phyloP scores from a whole-genome alignment of 2,888 invertebrate genomes.

The Sarcophaga caerulescens region DNA sequence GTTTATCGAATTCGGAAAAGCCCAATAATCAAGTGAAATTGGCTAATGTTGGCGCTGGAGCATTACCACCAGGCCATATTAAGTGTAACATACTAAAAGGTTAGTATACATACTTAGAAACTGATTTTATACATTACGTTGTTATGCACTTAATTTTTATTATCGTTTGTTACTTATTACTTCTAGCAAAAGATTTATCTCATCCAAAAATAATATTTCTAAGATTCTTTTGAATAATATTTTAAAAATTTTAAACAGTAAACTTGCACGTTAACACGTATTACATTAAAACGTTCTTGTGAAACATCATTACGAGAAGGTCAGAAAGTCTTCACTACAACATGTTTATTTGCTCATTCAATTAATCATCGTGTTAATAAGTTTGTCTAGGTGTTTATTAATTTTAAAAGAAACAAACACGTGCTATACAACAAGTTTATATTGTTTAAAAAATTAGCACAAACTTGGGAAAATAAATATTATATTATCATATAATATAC shows the following conservation, averaged over 20 bases:
- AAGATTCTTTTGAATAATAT: not conserved
- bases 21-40: slow-evolving; percentile 88
- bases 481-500: slow-evolving; percentile 22
- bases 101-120: slow-evolving; percentile 74
- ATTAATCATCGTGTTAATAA: not conserved
- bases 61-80: slow-evolving; percentile 92
- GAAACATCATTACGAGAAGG: not conserved
- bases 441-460: slow-evolving; percentile 46
- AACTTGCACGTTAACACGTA: too few relatives aligned
- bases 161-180: too few relatives aligned
- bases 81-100: slow-evolving; percentile 98
- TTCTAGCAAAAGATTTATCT: not conserved
- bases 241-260: not conserved
- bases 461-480: slow-evolving; percentile 23
- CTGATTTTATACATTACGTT: slow-evolving; percentile 56
- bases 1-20: slow-evolving; percentile 84
- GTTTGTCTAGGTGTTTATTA: not conserved
- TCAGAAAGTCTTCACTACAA: too few relatives aligned
- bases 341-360: too few relatives aligned
- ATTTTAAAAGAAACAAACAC: slow-evolving; percentile 2
- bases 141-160: not conserved
- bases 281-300: too few relatives aligned
- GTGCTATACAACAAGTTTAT: slow-evolving; percentile 23
- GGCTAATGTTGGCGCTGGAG: slow-evolving; percentile 83
- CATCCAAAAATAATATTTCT: not conserved